phyloP scores from a whole-genome alignment of 1,140 invertebrate species.

The Drosophila trapezifrons region DNA sequence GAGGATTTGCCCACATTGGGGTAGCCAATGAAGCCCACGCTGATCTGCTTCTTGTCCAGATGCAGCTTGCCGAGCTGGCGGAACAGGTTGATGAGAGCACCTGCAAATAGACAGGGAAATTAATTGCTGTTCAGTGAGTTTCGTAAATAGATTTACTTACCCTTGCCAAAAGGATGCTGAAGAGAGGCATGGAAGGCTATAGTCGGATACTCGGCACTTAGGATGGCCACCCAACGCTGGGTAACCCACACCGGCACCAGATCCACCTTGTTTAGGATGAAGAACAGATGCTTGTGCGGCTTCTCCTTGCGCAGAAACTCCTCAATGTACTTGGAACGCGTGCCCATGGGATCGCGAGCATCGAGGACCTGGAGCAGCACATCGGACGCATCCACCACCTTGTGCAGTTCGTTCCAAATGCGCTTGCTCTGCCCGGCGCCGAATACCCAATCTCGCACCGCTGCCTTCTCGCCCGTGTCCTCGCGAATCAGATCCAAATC shows the following conservation, averaged over 20 bases:
- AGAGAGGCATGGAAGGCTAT: conserved; percentile 99
- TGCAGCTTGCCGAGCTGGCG: conserved; percentile 98
- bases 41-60: conserved; percentile 98
- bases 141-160: conserved; percentile 28
- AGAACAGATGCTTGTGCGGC: conserved; percentile 96
- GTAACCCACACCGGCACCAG: conserved; percentile 99
- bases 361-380: conserved; percentile 97
- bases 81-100: conserved; percentile 97
- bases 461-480: conserved; percentile 91
- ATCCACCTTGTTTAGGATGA: conserved; percentile 98
- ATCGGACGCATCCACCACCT: conserved; percentile 99
- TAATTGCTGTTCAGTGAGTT: background rate
- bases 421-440: conserved; percentile 97
- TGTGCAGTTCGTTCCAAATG: conserved; percentile 99
- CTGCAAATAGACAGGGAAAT: conserved; percentile 19
- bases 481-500: conserved; percentile 93
- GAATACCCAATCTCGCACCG: conserved; percentile 93
- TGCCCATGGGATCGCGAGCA: conserved; percentile 97
- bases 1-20: conserved; percentile 99
- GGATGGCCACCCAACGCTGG: conserved; percentile 96
- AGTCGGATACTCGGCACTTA: conserved; percentile 98
- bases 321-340: conserved; percentile 96
- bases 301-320: conserved; percentile 95
- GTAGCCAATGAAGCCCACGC: conserved; percentile 99
- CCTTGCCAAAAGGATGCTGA: conserved; percentile 99